These are phyloP conservation scores for Catostomus latipinnis DNA, from an alignment of 2,797 vertebrate species.

Conservation along the genomic window DNA sequence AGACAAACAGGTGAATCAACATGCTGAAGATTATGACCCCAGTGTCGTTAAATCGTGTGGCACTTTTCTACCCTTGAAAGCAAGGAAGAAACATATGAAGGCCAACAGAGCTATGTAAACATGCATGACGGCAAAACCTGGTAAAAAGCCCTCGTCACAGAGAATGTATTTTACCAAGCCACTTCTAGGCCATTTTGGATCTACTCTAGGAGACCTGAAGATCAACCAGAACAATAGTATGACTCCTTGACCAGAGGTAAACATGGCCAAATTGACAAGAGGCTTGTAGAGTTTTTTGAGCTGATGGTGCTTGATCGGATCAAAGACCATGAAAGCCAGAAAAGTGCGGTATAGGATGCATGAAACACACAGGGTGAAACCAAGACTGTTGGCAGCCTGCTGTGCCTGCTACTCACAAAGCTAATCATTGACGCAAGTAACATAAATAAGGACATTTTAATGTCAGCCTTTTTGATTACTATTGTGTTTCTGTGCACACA, in stretches of 20 bases:
- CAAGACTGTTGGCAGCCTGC: constrained; percentile 70
- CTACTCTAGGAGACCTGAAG: constrained; percentile 60
- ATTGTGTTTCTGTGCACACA: constrained; percentile 58
- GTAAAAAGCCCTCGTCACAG: constrained; percentile 64
- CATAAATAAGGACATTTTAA: constrained; percentile 68
- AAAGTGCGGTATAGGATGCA: constrained; percentile 71
- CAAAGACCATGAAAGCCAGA: constrained; percentile 65
- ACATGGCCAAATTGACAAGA: constrained; percentile 51
- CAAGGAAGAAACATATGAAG: constrained; percentile 69
- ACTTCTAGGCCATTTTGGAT: not conserved
- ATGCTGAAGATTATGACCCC: constrained; percentile 74
- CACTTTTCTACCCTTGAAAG: constrained; percentile 71
- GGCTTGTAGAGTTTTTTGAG: constrained; percentile 66
- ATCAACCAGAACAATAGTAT: constrained; percentile 72
- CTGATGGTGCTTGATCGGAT: constrained; percentile 35
- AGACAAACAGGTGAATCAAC: constrained; percentile 76
- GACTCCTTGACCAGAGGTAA: constrained; percentile 62
- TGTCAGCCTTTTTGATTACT: constrained; percentile 66
- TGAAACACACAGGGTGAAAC: constrained; percentile 75
- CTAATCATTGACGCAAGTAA: constrained; percentile 67
- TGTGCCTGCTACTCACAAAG: constrained; percentile 65
- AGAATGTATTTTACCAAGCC: constrained; percentile 36
- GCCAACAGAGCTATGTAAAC: constrained; percentile 71
- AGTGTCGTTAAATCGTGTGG: constrained; percentile 70
- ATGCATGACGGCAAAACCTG: constrained; percentile 70